Evolutionary conservation across 2,797 vertebrate genomes (phyloP).

Genomic region (Neoniphon sammara): DNA sequence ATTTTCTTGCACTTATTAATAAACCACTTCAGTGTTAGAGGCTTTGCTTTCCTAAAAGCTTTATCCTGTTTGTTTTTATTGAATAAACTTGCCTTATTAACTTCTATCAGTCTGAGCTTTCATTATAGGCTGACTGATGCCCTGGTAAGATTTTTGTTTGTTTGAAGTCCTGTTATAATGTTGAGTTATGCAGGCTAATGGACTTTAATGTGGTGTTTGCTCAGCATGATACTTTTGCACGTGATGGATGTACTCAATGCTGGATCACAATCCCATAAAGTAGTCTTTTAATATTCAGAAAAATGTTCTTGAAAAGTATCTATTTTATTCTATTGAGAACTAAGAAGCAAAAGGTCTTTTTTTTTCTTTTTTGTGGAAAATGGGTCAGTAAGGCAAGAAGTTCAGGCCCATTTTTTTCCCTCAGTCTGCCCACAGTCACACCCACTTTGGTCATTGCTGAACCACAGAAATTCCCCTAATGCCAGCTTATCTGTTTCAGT

Average conservation of each 20-base stretch:
- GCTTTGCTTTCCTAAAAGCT: not conserved
- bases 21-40: not conserved
- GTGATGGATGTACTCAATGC: not conserved
- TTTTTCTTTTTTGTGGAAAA: not conserved
- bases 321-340: no score
- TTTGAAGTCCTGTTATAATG: not conserved
- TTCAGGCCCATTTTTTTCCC: not conserved
- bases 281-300: not conserved
- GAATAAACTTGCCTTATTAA: not conserved
- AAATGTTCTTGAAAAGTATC: no score
- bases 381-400: slow-evolving; percentile 1
- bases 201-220: not conserved
- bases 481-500: not conserved
- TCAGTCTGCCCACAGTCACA: not conserved
- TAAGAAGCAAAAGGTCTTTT: not conserved
- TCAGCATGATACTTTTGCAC: not conserved
- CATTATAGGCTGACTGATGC: not conserved
- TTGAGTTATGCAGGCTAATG: not conserved
- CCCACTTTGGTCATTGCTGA: not conserved
- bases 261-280: not conserved
- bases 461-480: not conserved
- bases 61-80: not conserved
- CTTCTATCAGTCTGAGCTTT: not conserved
- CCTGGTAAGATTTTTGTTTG: not conserved
- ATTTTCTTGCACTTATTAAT: not conserved